Evolutionary conservation across 2,113 vertebrate genomes (phyloP).

Genomic region (Elgaria multicarinata): DNA sequence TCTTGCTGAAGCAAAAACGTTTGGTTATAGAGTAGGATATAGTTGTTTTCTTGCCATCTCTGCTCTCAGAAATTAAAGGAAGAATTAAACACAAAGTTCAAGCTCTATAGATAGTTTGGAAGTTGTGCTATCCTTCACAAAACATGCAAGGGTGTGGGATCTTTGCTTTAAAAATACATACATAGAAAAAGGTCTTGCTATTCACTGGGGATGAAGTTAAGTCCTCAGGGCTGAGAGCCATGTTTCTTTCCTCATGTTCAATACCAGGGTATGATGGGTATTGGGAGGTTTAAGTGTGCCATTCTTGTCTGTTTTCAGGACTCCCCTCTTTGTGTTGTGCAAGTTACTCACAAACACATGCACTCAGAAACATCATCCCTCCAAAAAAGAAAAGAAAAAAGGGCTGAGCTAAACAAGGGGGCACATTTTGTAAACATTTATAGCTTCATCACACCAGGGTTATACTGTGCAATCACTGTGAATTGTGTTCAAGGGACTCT

Average conservation of each 20-base stretch:
- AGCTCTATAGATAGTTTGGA: conserved; percentile 46
- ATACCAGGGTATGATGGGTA: not conserved
- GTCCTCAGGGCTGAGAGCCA: not conserved
- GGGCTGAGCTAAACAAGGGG: not conserved
- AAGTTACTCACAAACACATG: not conserved
- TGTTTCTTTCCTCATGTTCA: not conserved
- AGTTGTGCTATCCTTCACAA: conserved; percentile 34
- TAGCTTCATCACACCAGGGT: too few species aligned
- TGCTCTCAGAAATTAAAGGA: conserved; percentile 54
- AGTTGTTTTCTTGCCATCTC: conserved; percentile 58
- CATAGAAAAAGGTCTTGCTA: not conserved
- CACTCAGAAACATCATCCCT: too few species aligned
- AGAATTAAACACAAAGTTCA: conserved; percentile 47
- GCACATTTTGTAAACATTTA: not conserved
- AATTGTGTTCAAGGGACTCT: too few species aligned
- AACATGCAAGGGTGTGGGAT: too few species aligned
- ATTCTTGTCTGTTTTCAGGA: too few species aligned
- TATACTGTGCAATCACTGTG: too few species aligned
- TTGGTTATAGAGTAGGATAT: conserved; percentile 59
- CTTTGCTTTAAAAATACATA: not conserved
- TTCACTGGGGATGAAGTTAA: too few species aligned
- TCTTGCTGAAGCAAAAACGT: conserved; percentile 57
- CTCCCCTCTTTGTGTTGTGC: not conserved
- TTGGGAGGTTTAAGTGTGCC: not conserved
- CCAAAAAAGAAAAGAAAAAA: too few species aligned